A percentile compares a stretch with the other conserved stretches of the same genome.
Evolutionary conservation across 1,140 invertebrate genomes (phyloP).

Genomic region (Homarus americanus): DNA sequence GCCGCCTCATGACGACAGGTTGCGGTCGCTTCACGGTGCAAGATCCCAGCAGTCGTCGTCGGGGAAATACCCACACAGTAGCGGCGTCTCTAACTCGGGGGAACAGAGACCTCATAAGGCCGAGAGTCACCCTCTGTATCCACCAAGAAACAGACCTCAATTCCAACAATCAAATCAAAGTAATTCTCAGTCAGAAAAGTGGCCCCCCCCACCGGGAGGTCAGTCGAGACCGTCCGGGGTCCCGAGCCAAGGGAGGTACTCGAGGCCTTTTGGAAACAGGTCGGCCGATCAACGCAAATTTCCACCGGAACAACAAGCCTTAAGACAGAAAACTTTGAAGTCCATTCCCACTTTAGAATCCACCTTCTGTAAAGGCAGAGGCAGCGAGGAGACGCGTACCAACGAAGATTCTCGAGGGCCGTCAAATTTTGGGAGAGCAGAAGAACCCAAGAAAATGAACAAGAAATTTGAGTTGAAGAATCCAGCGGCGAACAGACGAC

Average conservation of each 20-base stretch:
- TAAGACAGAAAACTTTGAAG: conserved; percentile 26
- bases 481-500: too few species aligned
- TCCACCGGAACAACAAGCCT: not conserved
- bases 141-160: conserved; percentile 3
- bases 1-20: too few species aligned
- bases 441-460: not conserved
- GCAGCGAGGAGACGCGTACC: not conserved
- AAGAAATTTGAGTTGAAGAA: not conserved
- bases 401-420: not conserved
- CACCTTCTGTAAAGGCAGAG: conserved; percentile 47
- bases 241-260: not conserved
- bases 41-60: not conserved
- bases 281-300: not conserved
- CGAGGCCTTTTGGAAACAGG: not conserved
- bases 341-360: conserved; percentile 12
- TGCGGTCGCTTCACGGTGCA: not conserved
- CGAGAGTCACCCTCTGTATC: not conserved
- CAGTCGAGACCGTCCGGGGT: not conserved
- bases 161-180: not conserved
- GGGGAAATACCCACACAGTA: not conserved
- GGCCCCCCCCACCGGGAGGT: not conserved
- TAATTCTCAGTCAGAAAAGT: not conserved
- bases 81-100: too few species aligned
- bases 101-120: not conserved
- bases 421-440: not conserved